Evolutionary conservation across 1,140 invertebrate species (phyloP), one percentile per base, ranked within the genome.

Genomic region (Drosophila tsacasi): DNA sequence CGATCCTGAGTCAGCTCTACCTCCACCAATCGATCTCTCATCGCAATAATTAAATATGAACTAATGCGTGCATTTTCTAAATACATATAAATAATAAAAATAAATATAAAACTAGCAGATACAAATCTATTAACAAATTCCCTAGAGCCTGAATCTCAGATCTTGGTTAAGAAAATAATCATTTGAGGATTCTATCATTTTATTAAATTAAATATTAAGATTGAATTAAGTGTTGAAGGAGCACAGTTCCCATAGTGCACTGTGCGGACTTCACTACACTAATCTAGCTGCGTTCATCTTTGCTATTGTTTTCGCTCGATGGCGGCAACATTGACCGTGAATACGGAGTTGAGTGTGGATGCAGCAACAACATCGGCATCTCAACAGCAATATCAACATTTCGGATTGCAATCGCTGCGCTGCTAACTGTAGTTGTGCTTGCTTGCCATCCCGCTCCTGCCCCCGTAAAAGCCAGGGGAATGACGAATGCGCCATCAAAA

Each of bases 291-390:
- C 19, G 23, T 17, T 15, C 27, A 63, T 37, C 54, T 35, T 35
- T 19, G n/a, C n/a, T 44, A 42, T 32, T 57, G 32, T 23, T 57
- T 23, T 23, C 7, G 5, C 47, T 37, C 27, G 27, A 19, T 6
- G n/a, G 19, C 65, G 62, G 58, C 74, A 82, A 57, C 80, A 78
- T 82, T 83, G 80, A 83, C 80, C 75, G 68, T 83, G 80, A 83
- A 79, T 69, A 65, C 67, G 49, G 32, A 72, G 66, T 77, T 61
- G 25, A n/a, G 47, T 50, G 47, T 27, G 47, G 65, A 46, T 68
- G 74, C 67, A 78, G 64, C 57, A 78, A 55, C 30, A 64, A 59
- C 19, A 54, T 15, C 17, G n/a, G 12, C 47, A 27, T 27, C n/a
- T 27, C 27, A 35, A 21, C 27, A 21, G 15, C 30, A 71, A 64